Percentiles rank a stretch among this genome's conserved stretches.
These are phyloP conservation scores for Colistium nudipinnis DNA, from an alignment of 2,113 vertebrate genomes.

Conservation along the genomic window DNA sequence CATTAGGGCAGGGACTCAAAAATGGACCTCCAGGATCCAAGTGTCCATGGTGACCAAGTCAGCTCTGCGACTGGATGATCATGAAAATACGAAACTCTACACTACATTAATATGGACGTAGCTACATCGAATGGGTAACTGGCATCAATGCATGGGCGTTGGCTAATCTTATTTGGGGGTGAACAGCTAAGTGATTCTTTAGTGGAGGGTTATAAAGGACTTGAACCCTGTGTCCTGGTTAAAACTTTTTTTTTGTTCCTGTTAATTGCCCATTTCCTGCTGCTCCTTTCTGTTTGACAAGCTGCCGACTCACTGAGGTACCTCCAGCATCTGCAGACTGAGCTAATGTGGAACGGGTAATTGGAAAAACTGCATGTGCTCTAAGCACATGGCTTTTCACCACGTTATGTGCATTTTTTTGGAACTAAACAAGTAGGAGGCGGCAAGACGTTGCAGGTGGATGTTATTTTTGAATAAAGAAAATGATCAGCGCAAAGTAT, in stretches of 20 bases:
- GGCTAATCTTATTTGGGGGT: background rate
- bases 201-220: slow-evolving; percentile 2
- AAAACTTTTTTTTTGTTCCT: slow-evolving; percentile 1
- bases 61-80: background rate
- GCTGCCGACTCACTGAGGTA: slow-evolving; percentile 12
- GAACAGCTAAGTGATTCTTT: background rate
- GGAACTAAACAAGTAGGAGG: no score
- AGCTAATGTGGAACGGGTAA: slow-evolving; percentile 31
- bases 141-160: background rate
- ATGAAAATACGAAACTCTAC: background rate
- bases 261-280: slow-evolving; percentile 13
- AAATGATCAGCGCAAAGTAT: no score
- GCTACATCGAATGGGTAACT: background rate
- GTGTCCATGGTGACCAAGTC: background rate
- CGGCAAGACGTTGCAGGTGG: no score
- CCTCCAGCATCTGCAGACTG: slow-evolving; percentile 12
- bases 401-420: background rate
- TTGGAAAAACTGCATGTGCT: slow-evolving; percentile 24
- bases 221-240: slow-evolving; percentile 6
- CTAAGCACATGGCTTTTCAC: slow-evolving; percentile 12
- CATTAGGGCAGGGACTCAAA: background rate
- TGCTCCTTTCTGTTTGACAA: slow-evolving; percentile 20
- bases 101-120: background rate
- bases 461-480: no score
- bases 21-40: background rate